phyloP scores from a whole-genome alignment of 1,140 invertebrate species.

The Amphibalanus amphitrite region DNA sequence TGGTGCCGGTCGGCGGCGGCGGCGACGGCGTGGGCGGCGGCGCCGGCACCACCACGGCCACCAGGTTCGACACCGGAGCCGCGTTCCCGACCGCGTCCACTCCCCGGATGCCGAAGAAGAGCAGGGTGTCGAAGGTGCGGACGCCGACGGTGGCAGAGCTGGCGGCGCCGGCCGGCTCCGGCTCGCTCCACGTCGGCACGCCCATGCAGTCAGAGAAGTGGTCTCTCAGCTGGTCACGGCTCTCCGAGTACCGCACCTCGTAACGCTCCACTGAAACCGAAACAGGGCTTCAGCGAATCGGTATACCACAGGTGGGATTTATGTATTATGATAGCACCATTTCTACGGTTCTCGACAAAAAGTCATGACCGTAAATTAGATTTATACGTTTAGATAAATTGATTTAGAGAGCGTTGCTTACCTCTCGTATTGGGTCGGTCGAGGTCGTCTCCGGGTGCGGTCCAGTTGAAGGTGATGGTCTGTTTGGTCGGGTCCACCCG shows the following conservation, averaged over 20 bases:
- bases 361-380: too few species aligned
- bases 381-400: too few species aligned
- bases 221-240: neutral
- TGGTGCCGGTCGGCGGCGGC: neutral
- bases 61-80: neutral
- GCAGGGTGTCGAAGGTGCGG: neutral
- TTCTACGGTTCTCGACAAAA: too few species aligned
- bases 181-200: constrained; percentile 9
- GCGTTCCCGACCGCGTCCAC: neutral
- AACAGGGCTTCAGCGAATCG: too few species aligned
- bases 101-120: neutral
- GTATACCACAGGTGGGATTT: too few species aligned
- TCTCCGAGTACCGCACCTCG: neutral
- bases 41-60: neutral
- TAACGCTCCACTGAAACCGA: neutral
- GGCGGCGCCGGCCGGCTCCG: constrained; percentile 7
- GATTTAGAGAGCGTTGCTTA: neutral
- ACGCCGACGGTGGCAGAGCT: neutral
- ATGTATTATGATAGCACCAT: too few species aligned
- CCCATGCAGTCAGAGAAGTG: neutral
- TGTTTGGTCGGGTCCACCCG: constrained; percentile 19
- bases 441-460: constrained; percentile 23
- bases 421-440: constrained; percentile 12
- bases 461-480: constrained; percentile 22
- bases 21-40: neutral